Conservation (phyloP, 1,140 invertebrate genomes). For the Polyergus mexicanus region DNA sequence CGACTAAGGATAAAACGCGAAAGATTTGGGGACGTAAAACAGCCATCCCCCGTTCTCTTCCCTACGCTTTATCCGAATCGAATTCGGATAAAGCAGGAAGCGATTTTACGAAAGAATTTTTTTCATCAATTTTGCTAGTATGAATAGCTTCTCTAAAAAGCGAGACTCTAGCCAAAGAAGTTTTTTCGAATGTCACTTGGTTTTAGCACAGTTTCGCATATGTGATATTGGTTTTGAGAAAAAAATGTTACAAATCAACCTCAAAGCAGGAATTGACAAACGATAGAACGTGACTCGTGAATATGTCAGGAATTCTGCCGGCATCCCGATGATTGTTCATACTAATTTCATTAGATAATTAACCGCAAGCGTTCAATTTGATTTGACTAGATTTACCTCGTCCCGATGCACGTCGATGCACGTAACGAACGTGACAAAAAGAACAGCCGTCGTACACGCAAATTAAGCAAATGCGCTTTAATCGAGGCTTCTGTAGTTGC, state of each 20-base stretch:
- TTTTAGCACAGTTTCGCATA: neutral
- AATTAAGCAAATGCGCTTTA: constrained; percentile 68
- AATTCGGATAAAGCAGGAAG: constrained; percentile 9
- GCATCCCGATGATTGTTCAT: constrained; percentile 50
- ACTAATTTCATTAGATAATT: constrained; percentile 73
- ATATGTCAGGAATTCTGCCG: constrained; percentile 48
- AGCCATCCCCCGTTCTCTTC: neutral
- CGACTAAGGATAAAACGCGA: constrained; percentile 9
- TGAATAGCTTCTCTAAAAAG: neutral
- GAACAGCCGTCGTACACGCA: constrained; percentile 35
- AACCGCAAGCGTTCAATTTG: constrained; percentile 65
- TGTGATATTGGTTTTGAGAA: constrained; percentile 13
- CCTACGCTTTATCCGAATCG: neutral
- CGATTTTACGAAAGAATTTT: neutral
- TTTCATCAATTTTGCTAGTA: neutral
- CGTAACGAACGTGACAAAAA: constrained; percentile 74
- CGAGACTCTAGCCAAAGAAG: neutral
- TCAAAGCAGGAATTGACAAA: constrained; percentile 35
- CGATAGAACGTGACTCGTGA: constrained; percentile 52
- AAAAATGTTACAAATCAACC: constrained; percentile 28
- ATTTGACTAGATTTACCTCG: constrained; percentile 66
- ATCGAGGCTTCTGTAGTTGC: neutral
- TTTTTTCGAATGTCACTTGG: neutral
- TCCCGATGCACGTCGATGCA: constrained; percentile 45
- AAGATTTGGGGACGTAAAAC: constrained; percentile 15